phyloP scores from a whole-genome alignment of 2,888 invertebrate genomes.

The Onchidella celtica region DNA sequence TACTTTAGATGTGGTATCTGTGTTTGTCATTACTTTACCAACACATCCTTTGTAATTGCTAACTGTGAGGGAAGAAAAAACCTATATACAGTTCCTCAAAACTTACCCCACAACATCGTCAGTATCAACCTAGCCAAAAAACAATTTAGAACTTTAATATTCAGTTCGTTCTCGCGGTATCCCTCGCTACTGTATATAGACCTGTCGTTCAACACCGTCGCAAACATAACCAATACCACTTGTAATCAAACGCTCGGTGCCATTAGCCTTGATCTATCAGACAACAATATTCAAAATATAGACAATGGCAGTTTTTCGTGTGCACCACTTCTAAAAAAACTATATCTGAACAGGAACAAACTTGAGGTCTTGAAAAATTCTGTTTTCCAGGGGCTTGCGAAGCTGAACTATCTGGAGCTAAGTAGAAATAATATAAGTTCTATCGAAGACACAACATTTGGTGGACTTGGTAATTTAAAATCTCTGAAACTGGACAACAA shows the following conservation, averaged over 20 bases:
- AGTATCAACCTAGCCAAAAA: not conserved
- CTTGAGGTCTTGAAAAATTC: not conserved
- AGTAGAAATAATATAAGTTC: not conserved
- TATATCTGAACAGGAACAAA: not conserved
- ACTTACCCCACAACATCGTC: not conserved
- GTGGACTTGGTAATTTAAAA: not conserved
- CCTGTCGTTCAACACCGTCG: not conserved
- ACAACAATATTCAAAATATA: not conserved
- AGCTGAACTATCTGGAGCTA: not conserved
- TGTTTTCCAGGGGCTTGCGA: not conserved
- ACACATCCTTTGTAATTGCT: not conserved
- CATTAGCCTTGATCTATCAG: not conserved
- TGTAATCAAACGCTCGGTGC: not conserved
- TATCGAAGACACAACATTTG: not conserved
- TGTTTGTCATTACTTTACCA: not conserved
- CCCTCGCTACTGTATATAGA: not conserved
- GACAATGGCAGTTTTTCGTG: not conserved
- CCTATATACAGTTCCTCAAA: not conserved
- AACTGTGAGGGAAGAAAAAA: not conserved
- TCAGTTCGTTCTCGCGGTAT: not conserved
- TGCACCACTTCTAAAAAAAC: not conserved
- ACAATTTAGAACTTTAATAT: not conserved
- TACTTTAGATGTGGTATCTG: slow-evolving; percentile 17
- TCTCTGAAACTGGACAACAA: not conserved
- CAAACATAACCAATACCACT: not conserved